Conservation (phyloP, 2,113 vertebrate species). For the Buteo buteo region DNA sequence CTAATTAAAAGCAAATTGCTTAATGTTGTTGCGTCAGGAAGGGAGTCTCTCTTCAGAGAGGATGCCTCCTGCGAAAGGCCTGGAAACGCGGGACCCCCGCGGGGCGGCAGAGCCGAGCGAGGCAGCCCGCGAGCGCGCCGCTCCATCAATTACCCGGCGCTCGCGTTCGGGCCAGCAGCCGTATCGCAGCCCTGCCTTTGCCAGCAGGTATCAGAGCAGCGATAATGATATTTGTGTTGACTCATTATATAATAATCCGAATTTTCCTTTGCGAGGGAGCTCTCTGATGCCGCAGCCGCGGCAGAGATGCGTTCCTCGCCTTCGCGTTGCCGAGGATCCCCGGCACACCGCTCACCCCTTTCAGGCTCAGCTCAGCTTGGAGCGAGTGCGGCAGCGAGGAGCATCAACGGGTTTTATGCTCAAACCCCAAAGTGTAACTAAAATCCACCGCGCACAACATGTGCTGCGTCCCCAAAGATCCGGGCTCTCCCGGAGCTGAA, state of each 20-base stretch:
- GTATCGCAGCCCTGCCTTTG: not conserved
- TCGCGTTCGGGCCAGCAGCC: not conserved
- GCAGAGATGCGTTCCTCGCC: not conserved
- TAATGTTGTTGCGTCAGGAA: constrained; percentile 39
- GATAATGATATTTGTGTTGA: not conserved
- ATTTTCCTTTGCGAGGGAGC: not conserved
- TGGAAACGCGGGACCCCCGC: not conserved
- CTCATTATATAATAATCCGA: not conserved
- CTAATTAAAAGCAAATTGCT: constrained; percentile 75
- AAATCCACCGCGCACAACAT: not conserved
- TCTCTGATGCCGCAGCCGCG: not conserved
- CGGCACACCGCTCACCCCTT: accelerated
- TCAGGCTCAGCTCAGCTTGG: not conserved
- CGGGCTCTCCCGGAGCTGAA: not conserved
- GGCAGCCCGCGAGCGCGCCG: not conserved
- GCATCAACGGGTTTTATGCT: accelerated
- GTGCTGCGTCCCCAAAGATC: not conserved
- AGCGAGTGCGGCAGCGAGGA: accelerated
- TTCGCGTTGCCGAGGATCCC: not conserved
- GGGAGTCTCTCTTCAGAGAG: not conserved
- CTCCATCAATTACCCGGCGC: not conserved
- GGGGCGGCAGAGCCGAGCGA: not conserved
- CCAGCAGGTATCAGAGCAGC: not conserved
- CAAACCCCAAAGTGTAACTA: not conserved
- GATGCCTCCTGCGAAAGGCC: constrained; percentile 15